Base-by-base conservation (phyloP, 1,140 invertebrate species). In the Aphidius gifuensis region DNA sequence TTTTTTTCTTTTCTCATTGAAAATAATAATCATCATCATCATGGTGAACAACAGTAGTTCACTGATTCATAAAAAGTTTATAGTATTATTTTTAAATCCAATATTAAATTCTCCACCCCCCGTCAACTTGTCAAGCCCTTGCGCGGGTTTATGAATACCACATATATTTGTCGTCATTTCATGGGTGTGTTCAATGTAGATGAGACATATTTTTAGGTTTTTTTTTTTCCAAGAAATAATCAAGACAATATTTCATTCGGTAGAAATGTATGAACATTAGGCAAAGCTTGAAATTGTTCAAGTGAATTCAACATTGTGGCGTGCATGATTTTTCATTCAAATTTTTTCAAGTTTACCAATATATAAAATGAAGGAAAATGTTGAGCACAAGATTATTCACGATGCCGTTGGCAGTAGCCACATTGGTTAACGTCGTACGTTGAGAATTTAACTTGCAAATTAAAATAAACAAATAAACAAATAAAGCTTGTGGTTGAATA, bases 381-480 rank as follows among this genome's bases (percentile, higher is more conserved):
- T 11, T 11, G 43, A 44, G 9, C 43, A 8, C 9, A 44, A 7
- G 38, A 58, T 16, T 16, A 32, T 16, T 38, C n/a, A 58, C 38
- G 32, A 58, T 46, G 42, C 16, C 2, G 53, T 49, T 39, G 57
- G 48, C 57, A 47, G 48, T 44, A 42, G 8, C 38, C 57, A 43
- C 45, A 61, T 61, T 9, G 53, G 44, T 61, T 61, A n/a, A 9
- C 42, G 54, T 46, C 39, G 39, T 44, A 60, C 44, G 38, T 16
- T n/a, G 16, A 16, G 16, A 55, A 61, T 61, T 51, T 61, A 47
- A 61, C 60, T 61, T 61, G 60, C 53, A 61, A 51, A 61, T 61
- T 32, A 3, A 44, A 44, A 44, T 44, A 7, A 11, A 11, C 1
- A 11, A 44, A 11, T 7, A 7, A 44, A 11, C 4, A 11, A 11